Base-by-base conservation (phyloP, 2,797 vertebrate genomes). In the Todus mexicanus region DNA sequence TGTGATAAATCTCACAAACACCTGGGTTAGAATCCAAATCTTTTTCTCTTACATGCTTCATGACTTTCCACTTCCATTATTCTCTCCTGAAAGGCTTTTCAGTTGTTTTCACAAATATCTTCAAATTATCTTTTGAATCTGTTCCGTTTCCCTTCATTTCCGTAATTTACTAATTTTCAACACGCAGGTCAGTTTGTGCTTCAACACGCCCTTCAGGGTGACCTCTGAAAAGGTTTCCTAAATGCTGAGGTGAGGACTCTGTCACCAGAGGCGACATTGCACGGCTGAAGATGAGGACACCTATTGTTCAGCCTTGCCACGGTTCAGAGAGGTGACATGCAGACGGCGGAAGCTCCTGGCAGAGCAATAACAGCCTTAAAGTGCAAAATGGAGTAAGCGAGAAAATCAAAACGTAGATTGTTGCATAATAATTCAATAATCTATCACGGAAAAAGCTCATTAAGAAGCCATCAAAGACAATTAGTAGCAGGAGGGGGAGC, bases 161-260 rank as follows among this genome's bases (percentile, higher is more conserved):
- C 51, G 64, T 94, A 75, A 82, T 84, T 64, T 64, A 38, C 35
- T 51, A 31, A 38, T 56, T 91, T 74, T 71, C 74, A 93, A 51
- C 37, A 64, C 15, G 64, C 56, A 77, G 72, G 78, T 81, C 60
- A 60, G 47, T 86, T 88, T 93, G 80, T 54, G 80, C 63, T 93
- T 92, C 61, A 86, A 37, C 23, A 54, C 20, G 57, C 51, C 90
- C 66, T 86, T 90, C 75, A 84, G 76, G 61, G 53, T 74, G 70
- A 93, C 75, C 65, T 80, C 87, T 74, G 35, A 59, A 95, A 90
- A 90, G 87, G 90, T 68, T 74, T 93, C 70, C 68, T 82, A 90
- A 92, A 84, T 89, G 83, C 84, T 91, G 81, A 94, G 91, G 82
- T 93, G 50, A 92, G 38, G 65, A 38, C 75, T 90, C 91, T 56